Evolutionary conservation across 92 coral and sea anemone genomes (phyloP).

Genomic region (Parazoanthus swiftii): DNA sequence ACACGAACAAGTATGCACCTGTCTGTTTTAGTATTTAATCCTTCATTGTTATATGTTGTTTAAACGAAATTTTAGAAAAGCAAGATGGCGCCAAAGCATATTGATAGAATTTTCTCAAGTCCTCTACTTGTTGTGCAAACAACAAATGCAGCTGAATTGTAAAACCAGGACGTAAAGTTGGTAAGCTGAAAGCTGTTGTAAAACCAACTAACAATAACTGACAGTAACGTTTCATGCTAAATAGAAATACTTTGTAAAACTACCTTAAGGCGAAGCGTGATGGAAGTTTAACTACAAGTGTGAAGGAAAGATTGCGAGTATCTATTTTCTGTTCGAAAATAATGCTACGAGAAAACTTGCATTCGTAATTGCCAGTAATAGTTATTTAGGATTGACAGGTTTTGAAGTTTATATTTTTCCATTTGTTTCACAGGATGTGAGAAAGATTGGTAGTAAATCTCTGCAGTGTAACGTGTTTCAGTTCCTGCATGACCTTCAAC

Average conservation of each 20-base stretch:
- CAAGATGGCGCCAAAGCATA: too few relatives aligned
- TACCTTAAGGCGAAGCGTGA: neutral
- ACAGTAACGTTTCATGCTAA: neutral
- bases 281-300: neutral
- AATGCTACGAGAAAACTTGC: neutral
- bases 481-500: conserved; percentile 72
- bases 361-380: neutral
- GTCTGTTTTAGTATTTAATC: neutral
- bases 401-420: neutral
- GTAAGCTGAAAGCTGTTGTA: neutral
- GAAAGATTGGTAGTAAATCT: conserved; percentile 90
- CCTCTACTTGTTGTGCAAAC: too few relatives aligned
- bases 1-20: conserved; percentile 66
- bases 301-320: neutral
- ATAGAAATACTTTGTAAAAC: neutral
- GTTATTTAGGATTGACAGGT: neutral
- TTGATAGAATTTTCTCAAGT: too few relatives aligned
- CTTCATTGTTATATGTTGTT: neutral
- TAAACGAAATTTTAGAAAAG: too few relatives aligned
- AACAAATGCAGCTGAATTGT: too few relatives aligned
- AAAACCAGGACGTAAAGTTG: too few relatives aligned
- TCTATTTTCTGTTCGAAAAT: neutral
- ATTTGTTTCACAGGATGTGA: conserved; percentile 56
- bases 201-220: neutral
- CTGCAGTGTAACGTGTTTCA: conserved; percentile 90